These are phyloP conservation scores for Drosophila aldrichi DNA, from an alignment of 2,888 invertebrate genomes.

Conservation along the genomic window DNA sequence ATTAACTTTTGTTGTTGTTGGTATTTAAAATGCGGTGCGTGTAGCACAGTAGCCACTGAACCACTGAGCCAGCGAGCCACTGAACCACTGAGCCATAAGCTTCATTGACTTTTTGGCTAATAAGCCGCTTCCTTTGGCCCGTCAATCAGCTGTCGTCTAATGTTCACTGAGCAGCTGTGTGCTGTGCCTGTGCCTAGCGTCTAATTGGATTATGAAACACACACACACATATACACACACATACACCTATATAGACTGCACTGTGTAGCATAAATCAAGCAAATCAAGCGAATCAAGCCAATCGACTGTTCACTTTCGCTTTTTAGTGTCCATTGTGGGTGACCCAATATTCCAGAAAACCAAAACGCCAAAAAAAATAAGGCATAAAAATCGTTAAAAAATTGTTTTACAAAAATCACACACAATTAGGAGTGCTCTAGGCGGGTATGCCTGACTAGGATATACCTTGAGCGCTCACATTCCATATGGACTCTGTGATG, in stretches of 20 bases:
- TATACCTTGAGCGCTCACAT: background rate
- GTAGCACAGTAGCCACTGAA: conserved; percentile 66
- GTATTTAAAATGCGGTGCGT: conserved; percentile 65
- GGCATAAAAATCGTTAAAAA: conserved; percentile 7
- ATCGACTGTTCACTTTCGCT: conserved; percentile 73
- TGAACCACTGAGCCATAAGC: conserved; percentile 27
- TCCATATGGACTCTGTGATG: too few species aligned
- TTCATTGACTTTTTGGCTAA: conserved; percentile 50
- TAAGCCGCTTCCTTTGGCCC: conserved; percentile 76
- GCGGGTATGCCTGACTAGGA: background rate
- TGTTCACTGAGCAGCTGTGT: conserved; percentile 47
- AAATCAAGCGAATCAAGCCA: conserved; percentile 46
- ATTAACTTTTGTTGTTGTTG: conserved; percentile 42
- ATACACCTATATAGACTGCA: conserved; percentile 9
- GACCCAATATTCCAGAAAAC: conserved; percentile 68
- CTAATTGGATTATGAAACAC: conserved; percentile 80
- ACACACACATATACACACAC: conserved; percentile 21
- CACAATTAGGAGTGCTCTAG: background rate
- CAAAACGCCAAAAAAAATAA: conserved; percentile 31
- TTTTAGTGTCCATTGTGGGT: conserved; percentile 65
- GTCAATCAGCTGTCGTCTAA: conserved; percentile 81
- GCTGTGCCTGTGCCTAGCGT: conserved; percentile 36
- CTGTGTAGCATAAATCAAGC: conserved; percentile 45
- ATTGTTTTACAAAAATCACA: conserved; percentile 4
- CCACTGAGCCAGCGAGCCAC: conserved; percentile 11